phyloP scores from a whole-genome alignment of 1,140 invertebrate genomes.

The Lordiphosa mommai region DNA sequence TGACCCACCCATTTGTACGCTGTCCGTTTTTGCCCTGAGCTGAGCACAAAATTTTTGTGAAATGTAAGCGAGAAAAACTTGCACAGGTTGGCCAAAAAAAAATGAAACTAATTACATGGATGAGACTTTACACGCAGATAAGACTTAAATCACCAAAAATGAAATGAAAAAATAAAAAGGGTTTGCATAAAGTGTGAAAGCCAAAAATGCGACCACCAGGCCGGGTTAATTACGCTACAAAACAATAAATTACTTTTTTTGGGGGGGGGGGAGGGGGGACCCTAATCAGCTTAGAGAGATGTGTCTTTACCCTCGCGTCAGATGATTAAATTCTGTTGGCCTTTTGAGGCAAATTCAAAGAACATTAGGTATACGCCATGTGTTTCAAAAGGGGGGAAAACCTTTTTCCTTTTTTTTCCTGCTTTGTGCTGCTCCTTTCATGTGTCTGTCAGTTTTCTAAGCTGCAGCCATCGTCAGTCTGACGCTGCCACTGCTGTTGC shows the following conservation, averaged over 20 bases:
- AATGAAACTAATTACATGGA: constrained; percentile 67
- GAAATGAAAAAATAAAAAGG: constrained; percentile 27
- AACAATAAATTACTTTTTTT: constrained; percentile 75
- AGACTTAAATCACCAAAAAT: constrained; percentile 65
- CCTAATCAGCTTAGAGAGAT: constrained; percentile 64
- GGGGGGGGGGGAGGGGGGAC: too few relatives aligned
- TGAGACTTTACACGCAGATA: constrained; percentile 71
- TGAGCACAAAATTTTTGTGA: constrained; percentile 61
- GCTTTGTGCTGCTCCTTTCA: constrained; percentile 13
- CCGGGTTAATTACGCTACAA: constrained; percentile 71
- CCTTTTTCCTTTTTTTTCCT: neutral
- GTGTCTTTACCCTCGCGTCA: constrained; percentile 5
- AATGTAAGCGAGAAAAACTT: constrained; percentile 57
- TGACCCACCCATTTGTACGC: constrained; percentile 4
- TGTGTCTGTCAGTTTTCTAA: constrained; percentile 49
- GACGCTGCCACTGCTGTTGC: constrained; percentile 3
- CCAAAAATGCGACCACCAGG: constrained; percentile 47
- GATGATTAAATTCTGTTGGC: constrained; percentile 60
- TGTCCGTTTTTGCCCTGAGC: constrained; percentile 20
- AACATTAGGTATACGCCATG: constrained; percentile 68
- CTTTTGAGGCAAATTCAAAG: constrained; percentile 50
- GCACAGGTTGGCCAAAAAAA: constrained; percentile 17
- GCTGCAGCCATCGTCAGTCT: constrained; percentile 34
- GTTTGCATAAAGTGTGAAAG: constrained; percentile 59
- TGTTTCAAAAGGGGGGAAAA: constrained; percentile 25